These are phyloP conservation scores for Cyanoramphus novaezelandiae DNA, from an alignment of 2,113 vertebrate genomes.

Conservation along the genomic window DNA sequence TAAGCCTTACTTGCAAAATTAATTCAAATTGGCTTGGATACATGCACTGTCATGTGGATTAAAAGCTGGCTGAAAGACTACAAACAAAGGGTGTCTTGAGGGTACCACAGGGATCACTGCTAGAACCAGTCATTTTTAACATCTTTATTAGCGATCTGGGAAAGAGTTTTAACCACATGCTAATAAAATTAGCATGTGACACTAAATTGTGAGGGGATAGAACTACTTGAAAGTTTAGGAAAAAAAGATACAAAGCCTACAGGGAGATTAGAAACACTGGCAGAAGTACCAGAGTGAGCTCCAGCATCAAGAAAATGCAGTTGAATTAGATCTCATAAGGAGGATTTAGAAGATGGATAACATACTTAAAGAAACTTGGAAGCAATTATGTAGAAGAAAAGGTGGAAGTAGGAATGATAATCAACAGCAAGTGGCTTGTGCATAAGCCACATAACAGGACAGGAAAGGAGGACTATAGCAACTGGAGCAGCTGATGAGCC, in stretches of 20 bases:
- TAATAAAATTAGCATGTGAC: constrained; percentile 70
- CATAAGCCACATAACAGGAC: not conserved
- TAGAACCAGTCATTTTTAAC: constrained; percentile 70
- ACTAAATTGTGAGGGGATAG: constrained; percentile 45
- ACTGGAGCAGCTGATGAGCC: not conserved
- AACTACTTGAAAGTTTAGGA: not conserved
- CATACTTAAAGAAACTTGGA: not conserved
- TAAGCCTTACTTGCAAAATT: constrained; percentile 25
- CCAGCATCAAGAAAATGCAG: not conserved
- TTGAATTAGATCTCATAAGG: not conserved
- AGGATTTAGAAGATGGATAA: not conserved
- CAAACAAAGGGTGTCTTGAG: constrained; percentile 59
- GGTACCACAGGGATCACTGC: constrained; percentile 42
- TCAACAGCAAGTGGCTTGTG: not conserved
- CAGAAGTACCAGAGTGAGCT: not conserved
- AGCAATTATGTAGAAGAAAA: not conserved
- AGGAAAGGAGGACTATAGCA: not conserved
- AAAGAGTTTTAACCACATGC: constrained; percentile 46
- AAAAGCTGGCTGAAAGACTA: constrained; percentile 51
- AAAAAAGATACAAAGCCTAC: not conserved
- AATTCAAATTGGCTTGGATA: constrained; percentile 56
- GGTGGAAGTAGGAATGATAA: not conserved
- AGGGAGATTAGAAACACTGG: not conserved
- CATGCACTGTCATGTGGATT: constrained; percentile 49
- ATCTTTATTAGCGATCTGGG: constrained; percentile 76